phyloP scores from a whole-genome alignment of 2,888 invertebrate species.

The Hylaea fasciaria region DNA sequence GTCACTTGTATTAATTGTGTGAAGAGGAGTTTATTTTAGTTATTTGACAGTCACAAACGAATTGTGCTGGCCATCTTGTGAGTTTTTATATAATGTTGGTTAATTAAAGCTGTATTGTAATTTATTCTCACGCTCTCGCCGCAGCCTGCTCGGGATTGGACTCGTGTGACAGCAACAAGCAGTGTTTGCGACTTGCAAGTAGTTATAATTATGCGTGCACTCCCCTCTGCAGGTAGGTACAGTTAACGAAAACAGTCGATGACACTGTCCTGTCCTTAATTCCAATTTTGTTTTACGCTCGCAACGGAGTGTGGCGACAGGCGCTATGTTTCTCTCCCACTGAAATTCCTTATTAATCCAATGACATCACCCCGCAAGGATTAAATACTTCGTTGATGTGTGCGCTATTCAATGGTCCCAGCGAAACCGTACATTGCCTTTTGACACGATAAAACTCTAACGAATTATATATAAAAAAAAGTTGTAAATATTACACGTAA shows the following conservation, averaged over 20 bases:
- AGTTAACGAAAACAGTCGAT: too few relatives aligned
- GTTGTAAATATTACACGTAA: conserved; percentile 13
- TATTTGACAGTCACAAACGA: conserved; percentile 14
- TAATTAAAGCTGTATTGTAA: conserved; percentile 44
- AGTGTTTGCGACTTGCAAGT: conserved; percentile 39
- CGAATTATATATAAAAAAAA: background rate
- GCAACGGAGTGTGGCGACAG: conserved; percentile 20
- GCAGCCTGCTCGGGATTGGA: conserved; percentile 45
- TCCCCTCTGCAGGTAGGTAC: conserved; percentile 28
- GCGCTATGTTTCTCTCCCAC: conserved; percentile 48
- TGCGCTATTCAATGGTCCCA: conserved; percentile 33
- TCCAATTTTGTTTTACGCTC: too few relatives aligned
- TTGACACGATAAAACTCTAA: conserved; percentile 9
- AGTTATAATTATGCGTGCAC: conserved; percentile 43
- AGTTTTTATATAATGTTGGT: conserved; percentile 27
- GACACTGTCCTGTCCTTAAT: too few relatives aligned
- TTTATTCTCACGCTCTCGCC: conserved; percentile 59
- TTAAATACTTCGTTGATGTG: conserved; percentile 35
- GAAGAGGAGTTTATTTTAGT: conserved; percentile 35
- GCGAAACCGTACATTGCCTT: conserved; percentile 19
- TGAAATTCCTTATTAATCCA: conserved; percentile 54
- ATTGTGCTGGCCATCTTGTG: conserved; percentile 3
- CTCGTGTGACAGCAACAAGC: conserved; percentile 39
- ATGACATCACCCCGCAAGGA: conserved; percentile 55
- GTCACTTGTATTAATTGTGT: conserved; percentile 40